Evolutionary conservation across 2,113 vertebrate genomes (phyloP), one percentile per base, ranked within the genome.

Genomic region (Oncorhynchus keta): DNA sequence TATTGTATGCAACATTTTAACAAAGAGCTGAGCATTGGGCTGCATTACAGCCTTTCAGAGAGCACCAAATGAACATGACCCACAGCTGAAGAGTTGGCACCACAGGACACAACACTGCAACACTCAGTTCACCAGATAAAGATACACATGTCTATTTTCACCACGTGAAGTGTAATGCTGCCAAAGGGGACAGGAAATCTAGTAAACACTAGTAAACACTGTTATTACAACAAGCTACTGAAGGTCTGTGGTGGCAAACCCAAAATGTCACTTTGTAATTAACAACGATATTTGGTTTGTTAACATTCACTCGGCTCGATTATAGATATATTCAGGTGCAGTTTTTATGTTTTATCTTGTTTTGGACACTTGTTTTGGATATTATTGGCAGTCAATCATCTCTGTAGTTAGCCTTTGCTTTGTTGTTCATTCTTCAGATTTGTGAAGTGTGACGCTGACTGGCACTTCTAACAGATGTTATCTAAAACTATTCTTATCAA

Each of bases 61-160:
- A 45, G 39, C 39, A 9, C 51, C 16, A 55, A 55, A 55, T 55
- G 1, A 55, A 55, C 51, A 18, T 14, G 51, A 4, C 51, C 12
- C 51, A 55, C 51, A 45, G 39, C 39, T 45, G 39, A 45, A 45
- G 39, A 45, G 39, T 45, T 11, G 39, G 39, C 39, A 45, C 39
- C 39, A 45, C 39, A 45, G 39, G 51, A 55, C 51, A 55, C 51
- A 62, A 62, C 18, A 62, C 59, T 57, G 55, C 6, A 57, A 20
- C 55, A 57, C 55, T 20, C 55, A 57, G 55, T 57, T 62, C 51
- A 55, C 51, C 12, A 18, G 13, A 30, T 72, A 45, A 76, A n/a
- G 49, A 81, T 65, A 82, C 67, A 83, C 74, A 74, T 81, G 79
- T 71, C 76, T 70, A 74, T 82, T 74, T 81, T 80, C 12, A 14